Evolutionary conservation across 2,888 invertebrate species (phyloP), one percentile per base, ranked within the genome.

Genomic region (Campoplex nolae): DNA sequence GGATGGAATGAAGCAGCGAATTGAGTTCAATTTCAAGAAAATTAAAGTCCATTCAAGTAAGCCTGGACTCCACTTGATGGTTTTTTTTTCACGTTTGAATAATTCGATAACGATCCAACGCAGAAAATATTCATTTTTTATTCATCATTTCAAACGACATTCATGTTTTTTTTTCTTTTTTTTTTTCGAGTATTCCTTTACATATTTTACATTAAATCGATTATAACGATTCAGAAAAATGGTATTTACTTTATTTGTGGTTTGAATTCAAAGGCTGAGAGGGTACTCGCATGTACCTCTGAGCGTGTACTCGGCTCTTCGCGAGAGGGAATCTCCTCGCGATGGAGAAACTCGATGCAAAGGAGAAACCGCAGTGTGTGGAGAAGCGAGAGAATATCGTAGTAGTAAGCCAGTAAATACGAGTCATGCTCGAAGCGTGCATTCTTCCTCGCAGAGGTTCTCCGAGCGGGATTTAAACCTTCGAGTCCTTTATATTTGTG

Each of bases 351-450:
- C 79, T 3, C 38, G 32, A 80, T 48, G 42, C 71, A 62, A 73
- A 62, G 62, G 73, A 80, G 80, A 80, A 71, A 62, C 51, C 70
- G 28, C 51, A 62, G 32, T 42, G 45, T 58, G 42, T 18, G 65
- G 67, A 65, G 68, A 32, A 85, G 88, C 38, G 88, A 76, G 88
- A 87, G 91, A 88, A 89, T 56, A 75, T 80, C 84, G 71, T 80
- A 80, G 85, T 88, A 83, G 73, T 62, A 67, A 74, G 67, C 90
- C 87, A 88, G 91, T 91, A 91, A 91, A 92, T 90, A 90, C 92
- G 90, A 92, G 92, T 92, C 92, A 92, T 92, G 92, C 92, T 91
- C 88, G 86, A 76, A 89, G 89, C 90, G 91, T 90, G 90, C 92
- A 92, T 92, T 92, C 92, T 90, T 90, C 87, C 85, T 56, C 78